Evolutionary conservation across 1,140 invertebrate species (phyloP).

Genomic region (Heliconius congener): DNA sequence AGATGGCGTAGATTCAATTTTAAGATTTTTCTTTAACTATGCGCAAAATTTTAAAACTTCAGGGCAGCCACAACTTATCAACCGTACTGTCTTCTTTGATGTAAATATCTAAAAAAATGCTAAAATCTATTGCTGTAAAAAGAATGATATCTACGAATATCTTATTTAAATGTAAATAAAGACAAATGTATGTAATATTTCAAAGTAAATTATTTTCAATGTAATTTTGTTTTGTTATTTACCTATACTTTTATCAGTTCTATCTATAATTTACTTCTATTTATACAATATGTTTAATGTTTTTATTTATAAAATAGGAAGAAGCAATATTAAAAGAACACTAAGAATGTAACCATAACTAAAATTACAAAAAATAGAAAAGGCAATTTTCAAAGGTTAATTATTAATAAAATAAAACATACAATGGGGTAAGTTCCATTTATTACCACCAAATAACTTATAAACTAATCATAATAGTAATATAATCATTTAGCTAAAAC

Average conservation of each 20-base stretch:
- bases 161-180: conserved; percentile 23
- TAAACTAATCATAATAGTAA: conserved; percentile 52
- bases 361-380: neutral
- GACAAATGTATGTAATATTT: conserved; percentile 21
- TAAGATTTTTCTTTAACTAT: too few relatives aligned
- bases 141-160: conserved; percentile 13
- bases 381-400: neutral
- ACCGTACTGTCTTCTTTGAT: neutral
- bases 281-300: too few relatives aligned
- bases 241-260: neutral
- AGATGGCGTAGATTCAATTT: too few relatives aligned
- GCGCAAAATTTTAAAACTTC: too few relatives aligned
- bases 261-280: too few relatives aligned
- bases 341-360: neutral
- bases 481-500: conserved; percentile 59
- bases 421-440: conserved; percentile 56
- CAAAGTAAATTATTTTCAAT: conserved; percentile 29
- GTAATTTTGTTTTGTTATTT: conserved; percentile 11
- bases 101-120: conserved; percentile 7
- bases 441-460: conserved; percentile 72
- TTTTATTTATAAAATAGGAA: too few relatives aligned
- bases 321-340: too few relatives aligned
- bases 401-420: conserved; percentile 52
- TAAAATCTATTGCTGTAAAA: conserved; percentile 14
- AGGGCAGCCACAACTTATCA: too few relatives aligned